These are phyloP conservation scores for Nematostella vectensis DNA, from an alignment of 92 coral and sea anemone genomes.

Conservation along the genomic window DNA sequence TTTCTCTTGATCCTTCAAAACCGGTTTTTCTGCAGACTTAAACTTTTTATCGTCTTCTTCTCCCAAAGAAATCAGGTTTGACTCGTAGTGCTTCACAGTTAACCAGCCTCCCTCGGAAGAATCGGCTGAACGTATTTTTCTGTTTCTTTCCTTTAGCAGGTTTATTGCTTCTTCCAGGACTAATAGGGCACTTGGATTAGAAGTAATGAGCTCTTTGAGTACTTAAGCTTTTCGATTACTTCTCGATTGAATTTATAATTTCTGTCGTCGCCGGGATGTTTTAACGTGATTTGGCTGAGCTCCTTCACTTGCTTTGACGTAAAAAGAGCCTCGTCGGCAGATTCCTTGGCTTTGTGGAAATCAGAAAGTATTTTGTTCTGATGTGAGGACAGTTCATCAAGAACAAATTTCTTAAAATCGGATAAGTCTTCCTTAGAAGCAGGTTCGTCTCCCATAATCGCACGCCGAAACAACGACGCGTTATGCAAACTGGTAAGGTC, in stretches of 20 bases:
- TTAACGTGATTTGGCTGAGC: background rate
- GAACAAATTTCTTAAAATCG: slow-evolving; percentile 9
- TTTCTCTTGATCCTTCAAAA: background rate
- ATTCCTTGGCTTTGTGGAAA: slow-evolving; percentile 1
- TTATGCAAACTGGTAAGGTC: too few relatives aligned
- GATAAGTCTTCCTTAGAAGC: slow-evolving; percentile 11
- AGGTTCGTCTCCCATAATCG: too few relatives aligned
- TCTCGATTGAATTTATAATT: background rate
- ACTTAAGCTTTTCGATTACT: background rate
- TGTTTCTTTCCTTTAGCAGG: slow-evolving; percentile 1
- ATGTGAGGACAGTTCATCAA: slow-evolving; percentile 9
- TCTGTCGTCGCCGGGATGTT: background rate
- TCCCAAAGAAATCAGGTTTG: background rate
- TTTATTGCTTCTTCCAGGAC: background rate
- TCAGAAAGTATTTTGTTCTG: background rate
- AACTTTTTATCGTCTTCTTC: slow-evolving; percentile 10
- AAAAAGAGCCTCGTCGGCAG: slow-evolving; percentile 1
- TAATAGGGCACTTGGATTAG: background rate
- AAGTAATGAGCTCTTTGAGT: background rate
- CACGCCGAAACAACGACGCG: too few relatives aligned
- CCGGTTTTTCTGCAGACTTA: slow-evolving; percentile 2
- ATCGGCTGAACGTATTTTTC: slow-evolving; percentile 8
- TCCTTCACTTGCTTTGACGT: background rate
- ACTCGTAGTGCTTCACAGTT: slow-evolving; percentile 10
- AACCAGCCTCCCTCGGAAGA: slow-evolving; percentile 10